Base-by-base conservation (phyloP, 2,113 vertebrate genomes). In the Ranitomeya imitator region DNA sequence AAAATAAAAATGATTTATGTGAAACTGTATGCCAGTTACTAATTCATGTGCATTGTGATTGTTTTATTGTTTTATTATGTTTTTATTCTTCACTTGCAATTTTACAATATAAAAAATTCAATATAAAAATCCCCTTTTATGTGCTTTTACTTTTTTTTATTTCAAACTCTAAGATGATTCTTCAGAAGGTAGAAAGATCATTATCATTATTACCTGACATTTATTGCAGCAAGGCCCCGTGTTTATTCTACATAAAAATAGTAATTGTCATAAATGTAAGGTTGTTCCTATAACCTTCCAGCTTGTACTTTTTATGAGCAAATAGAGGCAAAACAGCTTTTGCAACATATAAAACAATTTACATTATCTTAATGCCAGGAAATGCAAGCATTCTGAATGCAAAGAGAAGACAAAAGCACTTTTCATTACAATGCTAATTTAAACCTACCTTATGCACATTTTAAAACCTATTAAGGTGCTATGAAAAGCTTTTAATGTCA, bases 221-320 rank as follows among this genome's bases (percentile, higher is more conserved):
- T 79, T 86, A 86, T 86, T 86, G 85, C 69, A 60, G 52, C n/a
- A 59, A 45, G 54, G 54, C 76, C 85, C 26, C 23, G 10, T 23
- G 61, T 79, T 86, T 86, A 55, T 79, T 51, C 85, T 67, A 86
- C 76, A 86, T 79, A 86, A 86, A 79, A 79, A 63, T 37, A 55
- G 59, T 79, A 63, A 79, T 86, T 65, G 74, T 65, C 85, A 60
- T 86, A 86, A 86, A 86, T 79, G 85, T 61, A 57, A 61, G 37
- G 85, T 86, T 79, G 74, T 86, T 86, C 76, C 45, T 86, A 63
- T 86, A 86, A 86, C 85, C 85, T 86, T 86, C 61, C 76, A 86
- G 74, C 67, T 37, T 77, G 85, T 54, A 60, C 74, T 79, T 79
- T 86, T 86, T 86, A 86, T 54, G 85, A 78, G 57, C 85, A 86